Evolutionary conservation across 2,113 vertebrate genomes (phyloP), one percentile per base, ranked within the genome.

Genomic region (Galeopterus variegatus): DNA sequence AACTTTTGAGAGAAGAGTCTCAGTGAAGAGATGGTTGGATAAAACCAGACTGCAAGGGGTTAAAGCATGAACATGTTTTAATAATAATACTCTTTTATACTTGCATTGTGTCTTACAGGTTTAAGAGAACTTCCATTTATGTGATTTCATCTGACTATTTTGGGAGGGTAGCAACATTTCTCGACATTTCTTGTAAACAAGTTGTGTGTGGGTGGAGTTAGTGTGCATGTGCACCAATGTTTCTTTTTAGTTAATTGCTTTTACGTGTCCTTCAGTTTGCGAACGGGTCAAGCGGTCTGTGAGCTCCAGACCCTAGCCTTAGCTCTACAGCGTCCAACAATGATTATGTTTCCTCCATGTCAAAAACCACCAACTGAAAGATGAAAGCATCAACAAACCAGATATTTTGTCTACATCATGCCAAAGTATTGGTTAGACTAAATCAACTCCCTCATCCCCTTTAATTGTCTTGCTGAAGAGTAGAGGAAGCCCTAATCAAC

Each of bases 391-490:
- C 56, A 89, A 52, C 41, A 67, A 88, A 54, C 77, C 79, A 83
- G 21, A 91, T 95, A 92, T 96, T 97, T 97, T 95, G 93, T 97
- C 89, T 97, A 60, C 75, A 90, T 54, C 17, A 81, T 69, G 31
- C n/a, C 31, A 64, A 94, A 62, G 45, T 88, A 79, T 93, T 76
- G 81, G 5, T 95, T 97, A 95, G 86, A 60, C 77, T 76, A 89
- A 92, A 48, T 10, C 64, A 60, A 48, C 80, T 87, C 19, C 8
- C 8, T 41, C 54, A 72, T 76, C 11, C 62, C 28, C 95, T 97
- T 95, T 97, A 88, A 95, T 93, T 92, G 69, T 95, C 81, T 72
- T 89, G 21, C 6, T 21, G 93, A 67, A 33, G 2, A 58, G 28
- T 70, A 86, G 67, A 86, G 41, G 72, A 94, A 93, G 26, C 19